Percentiles rank a stretch among this genome's conserved stretches.
phyloP scores from a whole-genome alignment of 2,797 vertebrate genomes.

The Nothura maculosa region DNA sequence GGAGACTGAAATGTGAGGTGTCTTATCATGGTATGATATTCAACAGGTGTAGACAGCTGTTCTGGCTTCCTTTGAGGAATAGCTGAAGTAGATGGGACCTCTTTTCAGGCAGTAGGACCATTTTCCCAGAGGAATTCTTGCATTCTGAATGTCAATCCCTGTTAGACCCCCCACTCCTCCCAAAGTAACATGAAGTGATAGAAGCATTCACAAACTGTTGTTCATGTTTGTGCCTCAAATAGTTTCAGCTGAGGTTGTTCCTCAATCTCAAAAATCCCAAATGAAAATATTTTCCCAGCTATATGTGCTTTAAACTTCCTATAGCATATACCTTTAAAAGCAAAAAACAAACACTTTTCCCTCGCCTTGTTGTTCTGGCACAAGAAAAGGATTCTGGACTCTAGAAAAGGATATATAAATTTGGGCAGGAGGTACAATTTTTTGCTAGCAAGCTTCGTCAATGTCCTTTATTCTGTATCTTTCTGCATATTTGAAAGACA shows the following conservation, averaged over 20 bases:
- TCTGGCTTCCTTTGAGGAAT: not conserved
- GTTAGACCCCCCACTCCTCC: conserved; percentile 42
- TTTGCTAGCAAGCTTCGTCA: not conserved
- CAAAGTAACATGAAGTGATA: not conserved
- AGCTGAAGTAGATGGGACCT: not conserved
- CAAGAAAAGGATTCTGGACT: not conserved
- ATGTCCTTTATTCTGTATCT: not conserved
- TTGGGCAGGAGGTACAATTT: not conserved
- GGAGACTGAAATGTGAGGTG: not conserved
- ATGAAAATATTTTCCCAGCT: not conserved
- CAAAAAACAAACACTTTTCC: not conserved
- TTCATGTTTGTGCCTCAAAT: not conserved
- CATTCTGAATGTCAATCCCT: conserved; percentile 3
- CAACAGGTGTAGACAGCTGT: not conserved
- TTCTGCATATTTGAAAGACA: conserved; percentile 9
- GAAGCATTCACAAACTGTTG: not conserved
- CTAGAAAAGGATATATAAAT: not conserved
- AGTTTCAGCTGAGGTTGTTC: not conserved
- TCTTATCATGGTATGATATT: not conserved
- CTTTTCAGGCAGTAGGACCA: not conserved
- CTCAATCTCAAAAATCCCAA: not conserved
- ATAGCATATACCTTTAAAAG: no score
- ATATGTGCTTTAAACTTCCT: not conserved
- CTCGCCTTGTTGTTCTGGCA: not conserved
- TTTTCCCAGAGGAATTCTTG: not conserved